Percentiles rank a stretch among this genome's conserved stretches.
These are phyloP conservation scores for Bombyx mori DNA, from an alignment of 1,140 invertebrate genomes.

Conservation along the genomic window ASM3026992v2 NC_085131.1:11997001-11997500, in stretches of 20 bases:
- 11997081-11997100: too few species aligned
- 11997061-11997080: too few species aligned
- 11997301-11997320: slow-evolving; percentile 55
- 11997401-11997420: neutral
- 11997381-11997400: neutral
- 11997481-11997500: neutral
- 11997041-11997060: too few species aligned
- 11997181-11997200: slow-evolving; percentile 45
- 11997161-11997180: slow-evolving; percentile 33
- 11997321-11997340: slow-evolving; percentile 45
- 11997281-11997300: slow-evolving; percentile 46
- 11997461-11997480: neutral
- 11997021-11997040: too few species aligned
- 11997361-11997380: slow-evolving; percentile 6
- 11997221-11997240: slow-evolving; percentile 56
- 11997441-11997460: slow-evolving; percentile 23
- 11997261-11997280: slow-evolving; percentile 56
- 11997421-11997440: neutral
- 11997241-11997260: slow-evolving; percentile 56
- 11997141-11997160: too few species aligned
- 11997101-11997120: too few species aligned
- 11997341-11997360: slow-evolving; percentile 22
- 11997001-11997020: too few species aligned
- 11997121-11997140: too few species aligned
- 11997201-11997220: slow-evolving; percentile 38